Percentiles rank a stretch among this genome's conserved stretches.
Evolutionary conservation across 2,113 vertebrate genomes (phyloP).

Genomic region (Amia ocellicauda): DNA sequence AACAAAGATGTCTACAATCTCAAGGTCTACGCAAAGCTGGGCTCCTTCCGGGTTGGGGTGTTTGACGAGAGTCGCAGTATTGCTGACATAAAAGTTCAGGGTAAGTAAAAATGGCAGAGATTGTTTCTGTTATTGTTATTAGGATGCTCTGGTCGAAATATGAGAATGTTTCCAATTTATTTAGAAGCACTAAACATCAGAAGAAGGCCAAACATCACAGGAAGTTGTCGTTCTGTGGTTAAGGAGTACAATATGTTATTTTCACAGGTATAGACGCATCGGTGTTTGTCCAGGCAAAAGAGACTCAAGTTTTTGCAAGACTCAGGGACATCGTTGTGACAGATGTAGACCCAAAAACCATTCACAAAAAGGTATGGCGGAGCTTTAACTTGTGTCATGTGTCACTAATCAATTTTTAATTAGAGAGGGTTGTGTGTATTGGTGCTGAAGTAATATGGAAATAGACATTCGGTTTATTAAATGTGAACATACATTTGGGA

Average conservation of each 20-base stretch:
- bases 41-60: constrained; percentile 79
- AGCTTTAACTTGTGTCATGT: too few species aligned
- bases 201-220: not conserved
- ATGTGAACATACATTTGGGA: too few species aligned
- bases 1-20: constrained; percentile 74
- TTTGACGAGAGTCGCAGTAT: constrained; percentile 80
- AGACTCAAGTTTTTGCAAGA: constrained; percentile 78
- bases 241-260: too few species aligned
- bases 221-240: too few species aligned
- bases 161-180: too few species aligned
- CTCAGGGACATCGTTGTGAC: constrained; percentile 85
- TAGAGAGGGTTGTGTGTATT: too few species aligned
- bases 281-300: constrained; percentile 72
- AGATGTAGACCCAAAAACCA: constrained; percentile 77
- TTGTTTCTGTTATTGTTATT: too few species aligned
- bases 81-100: constrained; percentile 90
- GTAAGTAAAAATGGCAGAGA: constrained; percentile 46
- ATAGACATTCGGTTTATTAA: too few species aligned
- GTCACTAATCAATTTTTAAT: too few species aligned
- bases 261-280: constrained; percentile 81
- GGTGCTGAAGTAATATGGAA: too few species aligned
- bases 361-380: constrained; percentile 83
- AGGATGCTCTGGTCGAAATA: too few species aligned
- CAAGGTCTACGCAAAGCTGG: constrained; percentile 82
- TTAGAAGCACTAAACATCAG: too few species aligned